Conservation (phyloP, 2,797 vertebrate genomes). For the Sarcoramphus papa region DNA sequence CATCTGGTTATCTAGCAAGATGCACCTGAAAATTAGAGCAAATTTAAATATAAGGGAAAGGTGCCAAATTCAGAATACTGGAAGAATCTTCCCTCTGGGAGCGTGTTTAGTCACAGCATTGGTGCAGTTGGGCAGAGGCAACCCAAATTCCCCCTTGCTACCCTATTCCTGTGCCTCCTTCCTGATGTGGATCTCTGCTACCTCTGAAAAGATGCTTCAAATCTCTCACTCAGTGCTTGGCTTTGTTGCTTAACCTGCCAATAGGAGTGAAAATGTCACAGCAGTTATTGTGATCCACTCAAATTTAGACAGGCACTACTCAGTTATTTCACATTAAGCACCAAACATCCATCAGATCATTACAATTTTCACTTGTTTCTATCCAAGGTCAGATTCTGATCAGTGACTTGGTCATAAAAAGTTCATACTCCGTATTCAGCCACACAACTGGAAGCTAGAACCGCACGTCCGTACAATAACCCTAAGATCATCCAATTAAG, state of each 20-base stretch:
- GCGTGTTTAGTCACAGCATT: neutral
- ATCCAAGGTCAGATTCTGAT: constrained; percentile 10
- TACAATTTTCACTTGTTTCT: neutral
- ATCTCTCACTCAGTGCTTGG: neutral
- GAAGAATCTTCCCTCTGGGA: constrained; percentile 1
- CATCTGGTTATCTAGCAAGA: constrained; percentile 42
- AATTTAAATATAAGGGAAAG: constrained; percentile 51
- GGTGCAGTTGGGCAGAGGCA: neutral
- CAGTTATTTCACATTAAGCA: neutral
- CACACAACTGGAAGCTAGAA: neutral
- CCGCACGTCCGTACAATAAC: neutral
- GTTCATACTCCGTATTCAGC: neutral
- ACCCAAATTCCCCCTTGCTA: neutral
- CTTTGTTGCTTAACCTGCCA: neutral
- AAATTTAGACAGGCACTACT: neutral
- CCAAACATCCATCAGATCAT: neutral
- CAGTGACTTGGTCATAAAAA: neutral
- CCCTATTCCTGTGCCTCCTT: neutral
- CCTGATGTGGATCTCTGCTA: neutral
- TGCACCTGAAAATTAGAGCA: constrained; percentile 51
- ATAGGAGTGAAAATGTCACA: constrained; percentile 3
- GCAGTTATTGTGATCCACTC: neutral
- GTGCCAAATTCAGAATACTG: constrained; percentile 34
- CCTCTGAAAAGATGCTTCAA: neutral
- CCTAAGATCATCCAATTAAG: neutral